These are phyloP conservation scores for Dasyprocta punctata DNA, from an alignment of 2,113 vertebrate species.

Conservation along the genomic window DNA sequence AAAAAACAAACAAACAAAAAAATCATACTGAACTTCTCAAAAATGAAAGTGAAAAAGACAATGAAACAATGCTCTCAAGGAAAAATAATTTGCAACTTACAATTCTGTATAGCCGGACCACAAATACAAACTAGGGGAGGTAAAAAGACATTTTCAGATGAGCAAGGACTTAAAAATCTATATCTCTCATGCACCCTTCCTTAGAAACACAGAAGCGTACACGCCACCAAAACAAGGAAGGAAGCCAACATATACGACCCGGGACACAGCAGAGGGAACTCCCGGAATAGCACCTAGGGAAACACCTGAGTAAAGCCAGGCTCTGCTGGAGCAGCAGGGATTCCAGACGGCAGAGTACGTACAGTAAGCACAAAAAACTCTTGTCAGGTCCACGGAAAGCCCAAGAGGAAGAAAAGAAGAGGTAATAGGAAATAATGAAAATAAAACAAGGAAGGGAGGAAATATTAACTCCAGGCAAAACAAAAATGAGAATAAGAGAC, in stretches of 20 bases:
- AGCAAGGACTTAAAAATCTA: background rate
- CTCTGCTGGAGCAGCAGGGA: background rate
- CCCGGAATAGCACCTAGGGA: background rate
- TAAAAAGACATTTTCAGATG: background rate
- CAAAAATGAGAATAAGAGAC: background rate
- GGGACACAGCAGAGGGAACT: background rate
- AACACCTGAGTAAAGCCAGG: background rate
- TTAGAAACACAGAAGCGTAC: background rate
- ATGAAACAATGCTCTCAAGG: background rate
- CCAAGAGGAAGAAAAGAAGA: background rate
- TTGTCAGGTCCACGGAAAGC: background rate
- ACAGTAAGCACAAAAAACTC: background rate
- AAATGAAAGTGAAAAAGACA: background rate
- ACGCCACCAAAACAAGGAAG: background rate
- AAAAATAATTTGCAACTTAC: background rate
- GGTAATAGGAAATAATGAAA: background rate
- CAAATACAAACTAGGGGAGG: background rate
- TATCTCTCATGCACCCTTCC: background rate
- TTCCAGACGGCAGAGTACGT: background rate
- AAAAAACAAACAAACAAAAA: background rate
- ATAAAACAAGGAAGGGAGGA: background rate
- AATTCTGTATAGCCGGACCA: background rate
- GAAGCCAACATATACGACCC: background rate
- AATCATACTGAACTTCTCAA: background rate
- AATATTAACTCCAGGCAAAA: background rate